Conservation (phyloP, 2,888 invertebrate genomes). For the Hemicrepidius hirtus region DNA sequence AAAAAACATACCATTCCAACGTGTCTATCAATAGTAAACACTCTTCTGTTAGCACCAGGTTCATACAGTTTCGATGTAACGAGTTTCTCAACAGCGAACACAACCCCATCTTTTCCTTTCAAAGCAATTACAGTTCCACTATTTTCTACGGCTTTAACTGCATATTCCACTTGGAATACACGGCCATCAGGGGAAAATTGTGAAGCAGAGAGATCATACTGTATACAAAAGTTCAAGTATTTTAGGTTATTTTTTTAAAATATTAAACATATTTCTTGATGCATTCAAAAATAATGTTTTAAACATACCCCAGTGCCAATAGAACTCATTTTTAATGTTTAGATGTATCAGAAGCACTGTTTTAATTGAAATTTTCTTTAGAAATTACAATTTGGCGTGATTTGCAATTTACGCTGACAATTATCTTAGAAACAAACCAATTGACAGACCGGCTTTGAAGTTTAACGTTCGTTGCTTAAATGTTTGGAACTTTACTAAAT, state of each 20-base stretch:
- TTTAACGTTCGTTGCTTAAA: not conserved
- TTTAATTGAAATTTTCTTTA: conserved; percentile 19
- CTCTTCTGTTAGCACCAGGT: conserved; percentile 91
- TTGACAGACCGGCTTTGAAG: not conserved
- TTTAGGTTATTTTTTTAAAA: conserved; percentile 39
- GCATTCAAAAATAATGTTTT: conserved; percentile 37
- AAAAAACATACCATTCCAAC: conserved; percentile 87
- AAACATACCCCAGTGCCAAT: conserved; percentile 94
- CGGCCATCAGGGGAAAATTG: conserved; percentile 99
- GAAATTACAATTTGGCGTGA: conserved; percentile 56
- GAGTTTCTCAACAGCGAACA: conserved; percentile 98
- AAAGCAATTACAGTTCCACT: conserved; percentile 95
- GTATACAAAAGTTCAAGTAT: conserved; percentile 64
- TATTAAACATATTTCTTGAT: not conserved
- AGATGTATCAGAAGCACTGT: not conserved
- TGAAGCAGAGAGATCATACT: conserved; percentile 99
- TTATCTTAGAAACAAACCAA: conserved; percentile 17
- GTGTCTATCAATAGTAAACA: conserved; percentile 94
- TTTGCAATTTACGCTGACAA: conserved; percentile 56
- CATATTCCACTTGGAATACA: conserved; percentile 99
- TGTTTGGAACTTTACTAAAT: not conserved
- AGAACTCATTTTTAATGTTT: conserved; percentile 85
- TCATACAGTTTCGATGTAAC: conserved; percentile 96
- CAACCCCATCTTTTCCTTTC: conserved; percentile 96
- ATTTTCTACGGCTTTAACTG: conserved; percentile 96